Percentiles rank a stretch among this genome's conserved stretches.
These are phyloP conservation scores for Melinopterus prodromus DNA, from an alignment of 2,888 invertebrate genomes.

Conservation along the genomic window DNA sequence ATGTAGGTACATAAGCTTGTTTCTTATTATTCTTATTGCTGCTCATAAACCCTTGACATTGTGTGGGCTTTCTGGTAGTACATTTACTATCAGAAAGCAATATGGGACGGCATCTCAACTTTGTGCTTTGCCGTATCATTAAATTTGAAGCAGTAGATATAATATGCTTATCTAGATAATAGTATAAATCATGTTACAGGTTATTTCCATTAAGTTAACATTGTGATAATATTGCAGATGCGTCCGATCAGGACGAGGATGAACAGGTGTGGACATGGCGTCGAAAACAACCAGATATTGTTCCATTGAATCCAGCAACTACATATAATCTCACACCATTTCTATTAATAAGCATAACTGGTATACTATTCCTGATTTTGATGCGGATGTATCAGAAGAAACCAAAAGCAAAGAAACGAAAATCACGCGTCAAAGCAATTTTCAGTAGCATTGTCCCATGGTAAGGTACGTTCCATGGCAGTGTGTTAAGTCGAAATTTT, in stretches of 20 bases:
- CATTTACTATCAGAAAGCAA: too few species aligned
- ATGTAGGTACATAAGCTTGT: too few species aligned
- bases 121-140: not conserved
- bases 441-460: conserved; percentile 15
- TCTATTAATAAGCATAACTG: conserved; percentile 55
- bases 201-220: conserved; percentile 47
- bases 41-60: not conserved
- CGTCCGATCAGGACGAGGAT: conserved; percentile 62
- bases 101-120: not conserved
- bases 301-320: conserved; percentile 49
- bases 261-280: conserved; percentile 68
- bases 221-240: conserved; percentile 55
- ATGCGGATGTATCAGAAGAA: conserved; percentile 58
- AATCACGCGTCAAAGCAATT: conserved; percentile 41
- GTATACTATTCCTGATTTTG: conserved; percentile 54
- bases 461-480: not conserved
- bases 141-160: not conserved
- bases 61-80: not conserved
- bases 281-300: conserved; percentile 61
- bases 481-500: not conserved
- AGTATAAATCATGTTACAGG: conserved; percentile 31
- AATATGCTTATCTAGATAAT: not conserved
- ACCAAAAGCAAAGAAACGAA: conserved; percentile 59
- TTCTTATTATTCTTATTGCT: too few species aligned
- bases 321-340: conserved; percentile 56